These are phyloP conservation scores for Deilephila elpenor DNA, from an alignment of 2,888 invertebrate species.

Conservation along the genomic window DNA sequence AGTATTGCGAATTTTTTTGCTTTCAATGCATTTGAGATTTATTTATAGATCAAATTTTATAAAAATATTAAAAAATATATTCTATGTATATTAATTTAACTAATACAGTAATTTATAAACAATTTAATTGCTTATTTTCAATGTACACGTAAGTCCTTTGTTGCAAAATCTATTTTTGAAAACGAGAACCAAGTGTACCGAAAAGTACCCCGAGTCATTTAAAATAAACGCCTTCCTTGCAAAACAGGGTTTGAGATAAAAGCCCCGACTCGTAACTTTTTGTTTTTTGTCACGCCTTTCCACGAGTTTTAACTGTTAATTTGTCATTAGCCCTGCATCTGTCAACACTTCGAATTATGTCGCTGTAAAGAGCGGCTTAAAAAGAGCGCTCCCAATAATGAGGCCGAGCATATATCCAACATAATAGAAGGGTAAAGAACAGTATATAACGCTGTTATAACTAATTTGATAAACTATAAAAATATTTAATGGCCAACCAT, in stretches of 20 bases:
- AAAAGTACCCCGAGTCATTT: slow-evolving; percentile 69
- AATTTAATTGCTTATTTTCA: neutral
- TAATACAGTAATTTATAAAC: neutral
- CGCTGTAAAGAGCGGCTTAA: slow-evolving; percentile 54
- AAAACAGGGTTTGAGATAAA: slow-evolving; percentile 53
- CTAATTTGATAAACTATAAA: slow-evolving; percentile 16
- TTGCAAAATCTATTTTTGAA: neutral
- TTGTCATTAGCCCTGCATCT: slow-evolving; percentile 78
- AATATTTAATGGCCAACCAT: slow-evolving; percentile 14
- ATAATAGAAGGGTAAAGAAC: neutral
- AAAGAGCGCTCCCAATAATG: slow-evolving; percentile 49
- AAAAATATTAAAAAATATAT: too few species aligned
- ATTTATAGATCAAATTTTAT: too few species aligned
- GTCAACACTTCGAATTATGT: slow-evolving; percentile 63
- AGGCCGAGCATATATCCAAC: neutral
- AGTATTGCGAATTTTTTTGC: too few species aligned
- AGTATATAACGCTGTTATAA: slow-evolving; percentile 5
- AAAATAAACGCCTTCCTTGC: slow-evolving; percentile 46
- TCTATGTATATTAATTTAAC: neutral
- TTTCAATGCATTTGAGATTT: too few species aligned
- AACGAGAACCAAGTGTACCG: slow-evolving; percentile 50
- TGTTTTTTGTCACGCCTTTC: slow-evolving; percentile 65
- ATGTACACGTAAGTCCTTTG: neutral
- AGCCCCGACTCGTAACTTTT: slow-evolving; percentile 59
- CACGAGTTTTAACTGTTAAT: slow-evolving; percentile 74